Base-by-base conservation (phyloP, 2,113 vertebrate species). In the Osmerus mordax region DNA sequence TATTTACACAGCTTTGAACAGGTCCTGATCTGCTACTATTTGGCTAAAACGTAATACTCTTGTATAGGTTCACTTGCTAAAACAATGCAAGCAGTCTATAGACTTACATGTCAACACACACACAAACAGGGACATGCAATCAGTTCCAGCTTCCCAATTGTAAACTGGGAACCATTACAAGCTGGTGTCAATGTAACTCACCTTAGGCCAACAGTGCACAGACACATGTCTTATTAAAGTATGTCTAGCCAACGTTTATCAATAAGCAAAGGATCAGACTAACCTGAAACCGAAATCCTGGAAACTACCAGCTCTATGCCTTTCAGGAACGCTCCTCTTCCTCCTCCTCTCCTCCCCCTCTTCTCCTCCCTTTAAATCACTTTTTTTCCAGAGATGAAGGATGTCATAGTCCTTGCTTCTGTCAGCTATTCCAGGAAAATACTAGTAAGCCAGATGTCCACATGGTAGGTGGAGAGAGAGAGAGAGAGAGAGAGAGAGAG, bases 251-350 rank as follows among this genome's bases (percentile, higher is more conserved):
- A n/a, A 29, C 1, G 12, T 6, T 51, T 0, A 18, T 9, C 60
- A 60, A 65, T 54, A 58, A 47, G 4, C 6, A 67, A 51, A 23
- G 11, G 32, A 52, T 52, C 11, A 9, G 52, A 58, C 87, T 81
- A 83, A 60, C 70, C 75, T 87, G 73, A 74, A 69, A 19, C 51
- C 79, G 63, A 82, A 78, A 74, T 75, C 76, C 61, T 67, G 81
- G 58, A 9, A 55, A 65, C n/a, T 2, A 19, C 55, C 32, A 60
- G 29, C 54, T 71, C 58, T 47, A 36, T 32, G 47, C 19, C 47
- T 73, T 66, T 75, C 64, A 62, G 23, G 68, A 36, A 13, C 60
- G 21, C 56, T 55, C 59, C 63, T 69, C 66, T 52, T 72, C 59
- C 73, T 64, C 61, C 62, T 75, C 41, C 21, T 54, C 5, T 65